Evolutionary conservation across 1,140 invertebrate genomes (phyloP), one percentile per base, ranked within the genome.

Genomic region (Drosophila athabasca): DNA sequence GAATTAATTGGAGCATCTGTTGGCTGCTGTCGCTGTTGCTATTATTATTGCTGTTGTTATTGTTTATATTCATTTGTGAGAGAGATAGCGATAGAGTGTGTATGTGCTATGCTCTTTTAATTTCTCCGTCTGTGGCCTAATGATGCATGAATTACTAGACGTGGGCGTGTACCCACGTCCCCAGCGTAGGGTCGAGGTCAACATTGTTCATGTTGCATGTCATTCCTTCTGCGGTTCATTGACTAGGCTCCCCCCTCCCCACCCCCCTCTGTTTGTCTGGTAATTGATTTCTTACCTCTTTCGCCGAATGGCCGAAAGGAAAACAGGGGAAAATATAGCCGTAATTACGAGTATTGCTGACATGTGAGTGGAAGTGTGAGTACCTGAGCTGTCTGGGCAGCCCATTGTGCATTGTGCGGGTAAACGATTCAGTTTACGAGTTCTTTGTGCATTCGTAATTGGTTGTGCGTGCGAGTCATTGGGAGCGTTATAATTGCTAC

Each of bases 281-380:
- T 54, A 81, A 85, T 85, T 82, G 83, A 87, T 88, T 82, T 77
- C 82, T 85, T 88, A 87, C 74, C 83, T 76, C 74, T 65, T 87
- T 71, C 49, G 3, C 59, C 43, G 59, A 55, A 52, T 59, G 31
- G 31, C 57, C 55, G 43, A 45, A 49, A 51, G 79, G 59, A 76
- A 73, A 61, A 59, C 62, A 29, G 35, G 29, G 53, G 62, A 53
- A 62, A 46, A 71, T 53, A 46, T 46, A 50, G 39, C 62, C 71
- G 71, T 62, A 87, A 81, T 84, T 81, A 79, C 61, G 35, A 1
- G 9, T 5, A 39, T 39, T 57, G 73, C 70, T 85, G 71, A 55
- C 76, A 68, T 87, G 49, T 54, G 24, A 26, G 66, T 57, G 64
- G 49, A 50, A 51, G 51, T 60, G 29, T 3, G 35, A 39, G 35